Base-by-base conservation (phyloP, 1,140 invertebrate species). In the Euglossa dilemma region DNA sequence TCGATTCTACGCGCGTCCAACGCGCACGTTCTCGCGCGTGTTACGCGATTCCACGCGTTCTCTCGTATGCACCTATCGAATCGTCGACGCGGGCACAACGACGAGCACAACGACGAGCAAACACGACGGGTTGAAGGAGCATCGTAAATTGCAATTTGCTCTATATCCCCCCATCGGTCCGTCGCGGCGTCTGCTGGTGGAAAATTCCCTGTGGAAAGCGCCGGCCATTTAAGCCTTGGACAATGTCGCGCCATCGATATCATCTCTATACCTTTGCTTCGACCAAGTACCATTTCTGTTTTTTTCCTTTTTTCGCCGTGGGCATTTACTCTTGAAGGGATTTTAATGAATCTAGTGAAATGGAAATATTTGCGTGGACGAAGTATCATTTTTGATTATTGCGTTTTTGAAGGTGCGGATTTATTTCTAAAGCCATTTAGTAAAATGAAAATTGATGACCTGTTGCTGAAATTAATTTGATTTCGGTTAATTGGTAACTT, bases 1-100 rank as follows among this genome's bases (percentile, higher is more conserved):
- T 56, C 43, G 71, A 36, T 73, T 57, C 43, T 11, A 23, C 52
- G 45, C n/a, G 71, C 25, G 71, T 56, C 28, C n/a, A 57, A 73
- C 50, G 23, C 23, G 70, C 20, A 9, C 52, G 36, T 36, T 36
- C 36, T 36, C 36, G 36, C 36, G 36, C 36, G 36, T 56, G 12
- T 11, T 18, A 59, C 56, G 72, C 72, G 45, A 73, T 59, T 74
- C 36, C 72, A 43, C 45, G 28, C 12, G 47, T 59, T 43, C 28
- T 59, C 16, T 73, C 54, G 28, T 56, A 12, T 25, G 16, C 67
- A 18, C 16, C 45, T 20, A 25, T 73, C 56, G 70, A 72, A 72
- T 14, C 20, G 50, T 4, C 70, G 70, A 54, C 43, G 25, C 25
- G 4, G 23, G 70, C 56, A 72, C 8, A 43, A 36, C 16, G 71